Evolutionary conservation across 2,113 vertebrate species (phyloP).

Genomic region (Polypterus bichir): DNA sequence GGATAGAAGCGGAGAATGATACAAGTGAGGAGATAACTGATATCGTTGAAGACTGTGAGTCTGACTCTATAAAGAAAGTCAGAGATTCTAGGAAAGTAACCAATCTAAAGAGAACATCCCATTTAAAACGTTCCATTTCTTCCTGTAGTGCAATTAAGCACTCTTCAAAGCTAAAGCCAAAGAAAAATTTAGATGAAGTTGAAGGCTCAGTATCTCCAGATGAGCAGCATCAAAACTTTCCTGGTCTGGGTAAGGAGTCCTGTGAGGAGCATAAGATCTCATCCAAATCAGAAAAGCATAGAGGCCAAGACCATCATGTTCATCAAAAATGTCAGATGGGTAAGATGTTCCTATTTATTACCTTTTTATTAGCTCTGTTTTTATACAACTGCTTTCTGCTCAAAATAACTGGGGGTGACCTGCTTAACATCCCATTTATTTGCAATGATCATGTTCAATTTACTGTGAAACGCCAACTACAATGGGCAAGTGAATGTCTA

Average conservation of each 20-base stretch:
- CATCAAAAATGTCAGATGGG: slow-evolving; percentile 33
- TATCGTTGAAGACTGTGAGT: slow-evolving; percentile 14
- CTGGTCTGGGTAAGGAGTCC: slow-evolving; percentile 7
- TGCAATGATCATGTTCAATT: too few relatives aligned
- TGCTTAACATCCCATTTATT: too few relatives aligned
- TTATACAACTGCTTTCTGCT: too few relatives aligned
- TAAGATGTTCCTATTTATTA: slow-evolving; percentile 5
- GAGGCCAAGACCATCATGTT: slow-evolving; percentile 16
- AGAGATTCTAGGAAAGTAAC: slow-evolving; percentile 18
- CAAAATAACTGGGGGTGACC: too few relatives aligned
- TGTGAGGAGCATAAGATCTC: slow-evolving; percentile 18
- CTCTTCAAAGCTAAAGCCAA: slow-evolving; percentile 21
- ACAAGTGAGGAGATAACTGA: slow-evolving; percentile 6
- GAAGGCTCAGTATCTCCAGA: slow-evolving; percentile 14
- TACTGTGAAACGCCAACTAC: too few relatives aligned
- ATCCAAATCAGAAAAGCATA: slow-evolving; percentile 18
- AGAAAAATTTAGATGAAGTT: slow-evolving; percentile 17
- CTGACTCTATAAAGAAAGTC: slow-evolving; percentile 18
- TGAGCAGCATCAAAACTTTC: neutral
- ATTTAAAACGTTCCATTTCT: slow-evolving; percentile 23
- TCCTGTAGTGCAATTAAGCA: slow-evolving; percentile 17
- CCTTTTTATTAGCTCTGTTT: too few relatives aligned
- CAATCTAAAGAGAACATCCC: slow-evolving; percentile 26
- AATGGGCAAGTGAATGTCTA: too few relatives aligned
- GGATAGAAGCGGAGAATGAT: slow-evolving; percentile 37